A percentile compares a stretch with the other conserved stretches of the same genome.
phyloP scores from a whole-genome alignment of 1,140 invertebrate genomes.

The Bombyx mandarina region DNA sequence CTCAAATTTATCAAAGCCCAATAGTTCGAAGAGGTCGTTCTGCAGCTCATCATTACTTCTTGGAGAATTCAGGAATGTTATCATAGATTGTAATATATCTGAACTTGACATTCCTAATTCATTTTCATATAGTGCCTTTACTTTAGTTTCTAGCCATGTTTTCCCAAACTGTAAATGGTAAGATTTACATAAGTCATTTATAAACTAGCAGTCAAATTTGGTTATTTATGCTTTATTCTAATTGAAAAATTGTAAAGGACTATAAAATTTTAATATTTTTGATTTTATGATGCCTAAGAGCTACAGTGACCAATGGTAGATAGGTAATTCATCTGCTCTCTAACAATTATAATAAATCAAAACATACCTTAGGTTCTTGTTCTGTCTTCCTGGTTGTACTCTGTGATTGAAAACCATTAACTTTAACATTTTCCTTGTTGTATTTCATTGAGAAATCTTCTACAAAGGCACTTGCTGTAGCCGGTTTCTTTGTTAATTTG shows the following conservation, averaged over 20 bases:
- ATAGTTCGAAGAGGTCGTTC: slow-evolving; percentile 89
- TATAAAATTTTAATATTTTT: too few relatives aligned
- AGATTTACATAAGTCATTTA: slow-evolving; percentile 3
- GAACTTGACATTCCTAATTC: slow-evolving; percentile 66
- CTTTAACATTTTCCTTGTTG: slow-evolving; percentile 21
- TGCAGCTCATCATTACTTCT: slow-evolving; percentile 82
- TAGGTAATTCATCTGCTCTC: too few relatives aligned
- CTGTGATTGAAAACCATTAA: slow-evolving; percentile 15
- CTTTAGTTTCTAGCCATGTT: slow-evolving; percentile 70
- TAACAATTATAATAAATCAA: slow-evolving; percentile 6
- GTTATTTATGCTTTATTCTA: not conserved
- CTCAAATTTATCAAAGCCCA: slow-evolving; percentile 91
- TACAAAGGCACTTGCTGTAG: slow-evolving; percentile 45
- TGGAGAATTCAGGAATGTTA: slow-evolving; percentile 75
- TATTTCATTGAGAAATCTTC: slow-evolving; percentile 68
- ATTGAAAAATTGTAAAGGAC: too few relatives aligned
- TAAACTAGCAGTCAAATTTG: not conserved
- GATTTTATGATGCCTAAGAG: too few relatives aligned
- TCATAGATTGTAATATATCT: slow-evolving; percentile 74
- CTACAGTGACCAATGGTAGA: too few relatives aligned
- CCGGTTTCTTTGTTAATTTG: slow-evolving; percentile 59
- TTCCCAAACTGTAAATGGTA: slow-evolving; percentile 70
- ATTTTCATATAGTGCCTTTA: slow-evolving; percentile 70
- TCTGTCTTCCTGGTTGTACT: slow-evolving; percentile 21
- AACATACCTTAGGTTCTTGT: slow-evolving; percentile 24